These are phyloP conservation scores for Platygyra sinensis DNA, from an alignment of 64 coral and sea anemone genomes.

Conservation along the genomic window DNA sequence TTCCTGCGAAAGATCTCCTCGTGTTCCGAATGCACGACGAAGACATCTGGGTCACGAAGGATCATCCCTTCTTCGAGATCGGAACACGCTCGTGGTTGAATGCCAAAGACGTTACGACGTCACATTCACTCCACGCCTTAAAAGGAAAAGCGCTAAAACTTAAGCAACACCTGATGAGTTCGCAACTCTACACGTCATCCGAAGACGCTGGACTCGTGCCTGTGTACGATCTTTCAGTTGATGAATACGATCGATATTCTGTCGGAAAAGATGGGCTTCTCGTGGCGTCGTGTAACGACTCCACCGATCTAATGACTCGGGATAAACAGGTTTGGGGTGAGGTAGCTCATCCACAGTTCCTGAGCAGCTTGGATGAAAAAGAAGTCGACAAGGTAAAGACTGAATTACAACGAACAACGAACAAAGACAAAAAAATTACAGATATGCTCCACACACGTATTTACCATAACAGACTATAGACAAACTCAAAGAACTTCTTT, in stretches of 20 bases:
- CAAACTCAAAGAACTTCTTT: no score
- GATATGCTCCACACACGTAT: no score
- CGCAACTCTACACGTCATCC: conserved; percentile 24
- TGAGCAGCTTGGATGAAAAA: not conserved
- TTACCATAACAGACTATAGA: no score
- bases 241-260: conserved; percentile 89
- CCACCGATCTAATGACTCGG: conserved; percentile 16
- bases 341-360: conserved; percentile 2
- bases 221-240: conserved; percentile 82
- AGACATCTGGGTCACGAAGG: conserved; percentile 71
- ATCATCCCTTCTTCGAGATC: conserved; percentile 68
- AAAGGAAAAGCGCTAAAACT: conserved; percentile 65
- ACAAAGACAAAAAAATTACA: no score
- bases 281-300: conserved; percentile 64
- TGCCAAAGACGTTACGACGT: conserved; percentile 55
- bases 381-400: not conserved
- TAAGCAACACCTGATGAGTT: conserved; percentile 34
- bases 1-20: conserved; percentile 52
- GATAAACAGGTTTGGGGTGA: conserved; percentile 81
- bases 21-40: conserved; percentile 62
- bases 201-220: conserved; percentile 20
- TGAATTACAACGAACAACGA: not conserved
- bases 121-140: conserved; percentile 56
- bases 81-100: conserved; percentile 59
- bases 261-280: conserved; percentile 82